These are phyloP conservation scores for Sturmia bella DNA, from an alignment of 2,888 invertebrate genomes.

Conservation along the genomic window DNA sequence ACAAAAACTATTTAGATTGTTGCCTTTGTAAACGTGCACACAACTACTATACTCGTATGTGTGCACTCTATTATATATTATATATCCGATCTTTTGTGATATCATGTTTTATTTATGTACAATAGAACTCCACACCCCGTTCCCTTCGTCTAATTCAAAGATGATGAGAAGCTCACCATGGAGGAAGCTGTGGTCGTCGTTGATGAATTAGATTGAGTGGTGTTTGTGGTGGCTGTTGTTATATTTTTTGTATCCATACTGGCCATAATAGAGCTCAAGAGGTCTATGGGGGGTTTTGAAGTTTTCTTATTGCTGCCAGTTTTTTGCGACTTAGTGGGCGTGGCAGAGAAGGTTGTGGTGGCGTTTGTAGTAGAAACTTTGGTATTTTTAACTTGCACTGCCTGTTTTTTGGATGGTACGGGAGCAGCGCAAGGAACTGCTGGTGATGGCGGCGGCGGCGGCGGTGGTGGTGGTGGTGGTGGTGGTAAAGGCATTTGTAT, in stretches of 20 bases:
- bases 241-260: conserved; percentile 80
- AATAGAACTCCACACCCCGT: conserved; percentile 10
- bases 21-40: conserved; percentile 12
- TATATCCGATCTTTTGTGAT: conserved; percentile 34
- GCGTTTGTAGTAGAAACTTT: conserved; percentile 50
- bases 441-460: conserved; percentile 62
- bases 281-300: conserved; percentile 75
- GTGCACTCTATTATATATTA: background rate
- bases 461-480: conserved; percentile 72
- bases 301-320: conserved; percentile 55
- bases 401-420: conserved; percentile 52
- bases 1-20: conserved; percentile 37
- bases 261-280: conserved; percentile 82
- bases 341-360: conserved; percentile 23
- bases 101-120: conserved; percentile 50
- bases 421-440: conserved; percentile 44
- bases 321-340: conserved; percentile 66
- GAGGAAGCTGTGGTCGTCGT: conserved; percentile 27
- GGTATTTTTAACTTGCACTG: conserved; percentile 47
- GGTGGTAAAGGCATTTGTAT: conserved; percentile 73
- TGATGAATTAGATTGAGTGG: conserved; percentile 30
- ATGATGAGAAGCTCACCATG: conserved; percentile 38
- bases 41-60: background rate
- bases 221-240: conserved; percentile 70
- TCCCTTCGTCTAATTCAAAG: conserved; percentile 45